phyloP scores from a whole-genome alignment of 2,888 invertebrate genomes.

The Hypercompe scribonia region DNA sequence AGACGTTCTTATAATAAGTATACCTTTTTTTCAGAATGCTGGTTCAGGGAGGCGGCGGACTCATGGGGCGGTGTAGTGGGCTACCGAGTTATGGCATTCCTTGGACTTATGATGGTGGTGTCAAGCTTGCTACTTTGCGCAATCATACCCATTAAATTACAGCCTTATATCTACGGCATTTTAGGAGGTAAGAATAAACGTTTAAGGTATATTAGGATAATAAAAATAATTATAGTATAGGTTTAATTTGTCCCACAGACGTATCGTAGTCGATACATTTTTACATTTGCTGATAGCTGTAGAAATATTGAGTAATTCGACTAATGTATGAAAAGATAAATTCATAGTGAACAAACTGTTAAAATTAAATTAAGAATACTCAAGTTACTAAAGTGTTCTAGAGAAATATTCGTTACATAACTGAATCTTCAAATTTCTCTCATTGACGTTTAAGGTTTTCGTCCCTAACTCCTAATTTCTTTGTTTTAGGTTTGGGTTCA shows the following conservation, averaged over 20 bases:
- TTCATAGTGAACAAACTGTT: neutral
- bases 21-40: constrained; percentile 70
- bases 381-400: neutral
- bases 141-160: constrained; percentile 65
- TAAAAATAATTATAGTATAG: neutral
- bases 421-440: neutral
- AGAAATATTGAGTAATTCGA: neutral
- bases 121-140: constrained; percentile 69
- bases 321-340: neutral
- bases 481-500: constrained; percentile 78
- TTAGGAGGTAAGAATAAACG: constrained; percentile 66
- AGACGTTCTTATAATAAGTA: neutral
- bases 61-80: constrained; percentile 79
- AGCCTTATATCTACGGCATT: constrained; percentile 73
- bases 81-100: constrained; percentile 73
- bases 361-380: neutral
- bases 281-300: no score
- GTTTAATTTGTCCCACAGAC: neutral
- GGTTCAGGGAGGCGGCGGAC: constrained; percentile 83
- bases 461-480: neutral
- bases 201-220: neutral
- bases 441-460: neutral
- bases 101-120: constrained; percentile 70
- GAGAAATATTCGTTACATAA: neutral
- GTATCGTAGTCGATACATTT: neutral